Conservation (phyloP, 2,113 vertebrate species). For the Pterocles burchelli region DNA sequence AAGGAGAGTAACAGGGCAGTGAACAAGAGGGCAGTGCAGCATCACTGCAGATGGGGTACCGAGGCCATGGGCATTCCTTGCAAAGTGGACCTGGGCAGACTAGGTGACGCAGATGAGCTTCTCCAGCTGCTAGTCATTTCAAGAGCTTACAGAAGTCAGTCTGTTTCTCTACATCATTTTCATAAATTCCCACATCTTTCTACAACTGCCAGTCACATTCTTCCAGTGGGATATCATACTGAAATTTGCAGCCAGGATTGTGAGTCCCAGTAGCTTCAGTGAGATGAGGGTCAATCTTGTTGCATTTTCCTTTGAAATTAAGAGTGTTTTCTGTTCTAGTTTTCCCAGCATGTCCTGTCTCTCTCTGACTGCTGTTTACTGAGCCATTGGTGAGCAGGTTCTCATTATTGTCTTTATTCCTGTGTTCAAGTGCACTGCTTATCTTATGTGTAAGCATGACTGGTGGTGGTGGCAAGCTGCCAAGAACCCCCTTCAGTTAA, state of each 20-base stretch:
- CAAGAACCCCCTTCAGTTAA: neutral
- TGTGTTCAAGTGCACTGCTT: neutral
- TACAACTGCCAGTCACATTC: neutral
- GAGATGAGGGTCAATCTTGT: neutral
- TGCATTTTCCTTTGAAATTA: neutral
- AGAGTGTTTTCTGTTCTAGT: neutral
- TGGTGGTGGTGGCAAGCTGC: neutral
- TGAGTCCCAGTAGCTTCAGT: neutral
- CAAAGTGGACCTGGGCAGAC: neutral
- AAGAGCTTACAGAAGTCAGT: neutral
- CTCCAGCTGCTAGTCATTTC: neutral
- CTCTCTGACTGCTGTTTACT: neutral
- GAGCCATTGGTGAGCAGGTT: neutral
- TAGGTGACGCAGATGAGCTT: neutral
- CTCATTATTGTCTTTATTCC: neutral
- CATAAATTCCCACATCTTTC: neutral
- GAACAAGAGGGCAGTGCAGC: neutral
- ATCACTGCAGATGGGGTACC: neutral
- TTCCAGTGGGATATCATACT: neutral
- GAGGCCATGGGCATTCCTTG: neutral
- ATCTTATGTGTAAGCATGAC: neutral
- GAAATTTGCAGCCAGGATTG: neutral
- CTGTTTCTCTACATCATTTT: neutral
- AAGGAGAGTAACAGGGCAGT: neutral
- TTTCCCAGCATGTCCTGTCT: neutral